Base-by-base conservation (phyloP, 1,140 invertebrate species). In the Sesamia nonagrioides region DNA sequence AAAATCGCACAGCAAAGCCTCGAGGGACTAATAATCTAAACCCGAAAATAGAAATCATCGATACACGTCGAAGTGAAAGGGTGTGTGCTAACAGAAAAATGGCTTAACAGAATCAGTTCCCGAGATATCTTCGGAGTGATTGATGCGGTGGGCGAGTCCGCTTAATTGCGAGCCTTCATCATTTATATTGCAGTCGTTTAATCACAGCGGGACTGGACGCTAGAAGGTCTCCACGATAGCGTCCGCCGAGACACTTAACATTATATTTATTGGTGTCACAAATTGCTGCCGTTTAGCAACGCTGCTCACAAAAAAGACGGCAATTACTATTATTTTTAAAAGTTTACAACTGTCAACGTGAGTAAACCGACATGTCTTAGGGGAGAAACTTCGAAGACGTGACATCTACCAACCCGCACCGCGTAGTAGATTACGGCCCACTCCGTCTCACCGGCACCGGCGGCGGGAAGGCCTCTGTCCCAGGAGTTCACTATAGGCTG, bases 111-210 rank as follows among this genome's bases (percentile, higher is more conserved):
- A 86, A 90, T 89, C 84, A 85, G 84, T 82, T 82, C 78, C 69
- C 54, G 73, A 78, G 85, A 85, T 85, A 81, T 77, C 78, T 84
- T 69, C 50, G 60, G 54, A n/a, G 88, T 89, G 89, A 90, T 90
- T 88, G 90, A 92, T 91, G 86, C 73, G 80, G 73, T 81, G 78
- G 81, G 77, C 81, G 77, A 77, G 75, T 75, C 77, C 80, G 84
- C 86, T 91, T 91, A 91, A 92, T 91, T 91, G 90, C 86, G 27
- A 61, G 81, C 77, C 85, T 89, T 86, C 84, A 86, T 92, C 88
- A 91, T 90, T 89, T 90, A 88, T 91, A 91, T 88, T 90, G 87
- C 88, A 89, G 86, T 88, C 89, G 83, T 87, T 91, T 92, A 91
- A 92, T 92, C 89, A 89, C 84, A 58, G 48, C 80, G 78, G 52